Base-by-base conservation (phyloP, 2,797 vertebrate species). In the Enteromius radiatus region DNA sequence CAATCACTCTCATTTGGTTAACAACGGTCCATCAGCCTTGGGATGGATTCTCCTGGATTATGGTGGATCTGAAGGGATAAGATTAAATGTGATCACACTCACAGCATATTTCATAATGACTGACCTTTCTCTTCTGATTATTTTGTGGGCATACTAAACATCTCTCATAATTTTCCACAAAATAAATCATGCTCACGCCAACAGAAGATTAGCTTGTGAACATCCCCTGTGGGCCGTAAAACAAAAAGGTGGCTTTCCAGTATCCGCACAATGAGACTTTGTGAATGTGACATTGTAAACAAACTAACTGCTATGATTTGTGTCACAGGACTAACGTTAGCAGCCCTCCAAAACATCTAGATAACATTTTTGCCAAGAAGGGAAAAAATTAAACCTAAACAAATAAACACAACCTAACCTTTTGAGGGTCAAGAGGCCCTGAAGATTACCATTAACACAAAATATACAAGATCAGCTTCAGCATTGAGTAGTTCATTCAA, bases 41-140 rank as follows among this genome's bases (percentile, higher is more conserved):
- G 79, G 26, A 15, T 56, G 10, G 26, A 36, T n/a, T 80, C 33
- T 70, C 52, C 26, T 74, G 31, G 59, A 74, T 52, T 74, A 81
- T 1, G 8, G 31, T 45, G 63, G 64, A 69, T 69, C 33, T 56
- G 49, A n/a, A 69, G 47, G 77, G 77, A 82, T 47, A 49, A 73
- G 26, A 9, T 69, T 67, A 54, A 82, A 82, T 36, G 28, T 81
- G 45, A 81, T 65, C 80, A 74, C 41, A 43, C 41, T 43, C 11
- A 11, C 59, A 75, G 23, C 70, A 81, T 54, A 65, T 81, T 81
- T 74, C 31, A 75, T 54, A 81, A 65, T 75, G 59, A 81, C 45
- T 76, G 63, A 67, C 61, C 45, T 76, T 76, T 76, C 61, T 67
- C 36, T 36, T 67, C 7, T 33, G 45, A 56, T 82, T 54, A 68